Evolutionary conservation across 2,888 invertebrate species (phyloP).

Genomic region (Hetaerina titia): DNA sequence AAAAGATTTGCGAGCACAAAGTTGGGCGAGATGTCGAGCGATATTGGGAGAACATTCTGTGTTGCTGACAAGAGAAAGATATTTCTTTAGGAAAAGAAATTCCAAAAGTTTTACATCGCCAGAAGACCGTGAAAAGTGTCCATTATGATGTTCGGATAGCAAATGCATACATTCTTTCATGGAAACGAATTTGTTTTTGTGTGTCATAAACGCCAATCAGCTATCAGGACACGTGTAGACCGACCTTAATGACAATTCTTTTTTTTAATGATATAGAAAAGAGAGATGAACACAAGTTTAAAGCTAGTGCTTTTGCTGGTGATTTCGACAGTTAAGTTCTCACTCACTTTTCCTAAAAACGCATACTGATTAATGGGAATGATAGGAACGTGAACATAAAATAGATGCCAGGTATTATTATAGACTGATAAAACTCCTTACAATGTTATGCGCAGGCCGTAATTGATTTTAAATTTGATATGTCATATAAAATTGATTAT

Average conservation of each 20-base stretch:
- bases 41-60: not conserved
- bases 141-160: not conserved
- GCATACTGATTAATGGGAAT: not conserved
- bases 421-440: not conserved
- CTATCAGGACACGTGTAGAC: not conserved
- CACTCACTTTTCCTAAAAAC: not conserved
- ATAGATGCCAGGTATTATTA: not conserved
- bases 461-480: conserved; percentile 20
- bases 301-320: not conserved
- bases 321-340: not conserved
- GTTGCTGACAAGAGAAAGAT: not conserved
- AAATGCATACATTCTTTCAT: not conserved
- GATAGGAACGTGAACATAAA: not conserved
- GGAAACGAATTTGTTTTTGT: not conserved
- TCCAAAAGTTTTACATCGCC: not conserved
- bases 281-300: not conserved
- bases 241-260: not conserved
- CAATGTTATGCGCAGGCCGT: not conserved
- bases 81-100: not conserved
- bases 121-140: not conserved
- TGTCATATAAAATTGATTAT: not conserved
- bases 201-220: not conserved
- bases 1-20: no score
- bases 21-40: no score
- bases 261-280: not conserved